Evolutionary conservation across 2,113 vertebrate genomes (phyloP).

Genomic region (Theristicus caerulescens): DNA sequence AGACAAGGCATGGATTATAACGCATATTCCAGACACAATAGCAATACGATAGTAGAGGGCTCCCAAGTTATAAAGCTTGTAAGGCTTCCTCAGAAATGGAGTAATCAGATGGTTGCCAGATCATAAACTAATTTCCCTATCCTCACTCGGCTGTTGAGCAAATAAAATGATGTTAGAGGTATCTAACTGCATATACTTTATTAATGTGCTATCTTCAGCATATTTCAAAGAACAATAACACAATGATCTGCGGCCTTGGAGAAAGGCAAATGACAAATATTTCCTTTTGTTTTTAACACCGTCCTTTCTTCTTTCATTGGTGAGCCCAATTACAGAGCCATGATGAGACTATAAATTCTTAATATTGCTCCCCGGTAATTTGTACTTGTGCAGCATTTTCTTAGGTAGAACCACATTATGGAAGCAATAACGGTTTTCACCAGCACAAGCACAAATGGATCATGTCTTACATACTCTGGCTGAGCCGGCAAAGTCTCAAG

Average conservation of each 20-base stretch:
- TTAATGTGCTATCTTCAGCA: neutral
- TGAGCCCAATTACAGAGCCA: slow-evolving; percentile 33
- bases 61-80: neutral
- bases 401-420: neutral
- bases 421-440: slow-evolving; percentile 25
- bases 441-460: neutral
- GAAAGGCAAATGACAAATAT: slow-evolving; percentile 8
- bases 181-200: neutral
- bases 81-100: neutral
- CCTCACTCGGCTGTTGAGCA: neutral
- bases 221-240: neutral
- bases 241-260: neutral
- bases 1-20: neutral
- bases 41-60: neutral
- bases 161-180: neutral
- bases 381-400: neutral
- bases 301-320: neutral
- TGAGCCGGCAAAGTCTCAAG: neutral
- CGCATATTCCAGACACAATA: neutral
- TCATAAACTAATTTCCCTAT: neutral
- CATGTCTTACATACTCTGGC: neutral
- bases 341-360: slow-evolving; percentile 42
- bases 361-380: neutral
- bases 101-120: neutral
- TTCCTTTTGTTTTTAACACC: neutral